phyloP scores from a whole-genome alignment of 2,888 invertebrate species.

The Temnothorax unifasciatus region DNA sequence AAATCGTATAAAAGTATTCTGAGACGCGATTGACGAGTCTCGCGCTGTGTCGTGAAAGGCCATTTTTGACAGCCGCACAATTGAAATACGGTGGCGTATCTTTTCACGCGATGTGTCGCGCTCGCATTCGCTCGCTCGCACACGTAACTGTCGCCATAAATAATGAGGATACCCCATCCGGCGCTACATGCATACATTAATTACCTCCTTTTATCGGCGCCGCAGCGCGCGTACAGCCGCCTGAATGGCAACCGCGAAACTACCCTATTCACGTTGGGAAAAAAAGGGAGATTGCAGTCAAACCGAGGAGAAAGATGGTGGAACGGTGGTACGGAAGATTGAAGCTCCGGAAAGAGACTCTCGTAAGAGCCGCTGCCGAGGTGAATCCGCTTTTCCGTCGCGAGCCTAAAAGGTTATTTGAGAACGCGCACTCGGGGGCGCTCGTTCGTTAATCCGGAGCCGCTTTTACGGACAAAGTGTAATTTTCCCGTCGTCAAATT shows the following conservation, averaged over 20 bases:
- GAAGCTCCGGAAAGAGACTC: slow-evolving; percentile 8
- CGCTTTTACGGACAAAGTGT: slow-evolving; percentile 39
- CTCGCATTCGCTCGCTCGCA: neutral
- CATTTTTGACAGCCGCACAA: slow-evolving; percentile 14
- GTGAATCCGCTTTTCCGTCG: slow-evolving; percentile 28
- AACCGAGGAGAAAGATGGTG: slow-evolving; percentile 22
- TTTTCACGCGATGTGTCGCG: neutral
- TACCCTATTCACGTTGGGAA: slow-evolving; percentile 45
- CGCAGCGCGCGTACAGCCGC: slow-evolving; percentile 2
- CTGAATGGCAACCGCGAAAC: slow-evolving; percentile 50
- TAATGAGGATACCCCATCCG: neutral
- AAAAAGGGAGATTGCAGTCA: slow-evolving; percentile 54
- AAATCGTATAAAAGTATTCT: neutral
- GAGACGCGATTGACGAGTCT: neutral
- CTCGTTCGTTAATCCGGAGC: slow-evolving; percentile 36
- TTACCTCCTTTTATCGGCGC: slow-evolving; percentile 37
- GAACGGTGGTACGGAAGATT: slow-evolving; percentile 21
- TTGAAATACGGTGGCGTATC: neutral
- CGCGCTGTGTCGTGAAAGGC: neutral
- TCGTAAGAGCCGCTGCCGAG: neutral
- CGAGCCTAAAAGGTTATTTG: neutral
- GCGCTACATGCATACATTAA: slow-evolving; percentile 33
- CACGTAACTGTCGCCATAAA: slow-evolving; percentile 33
- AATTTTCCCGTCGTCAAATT: slow-evolving; percentile 50
- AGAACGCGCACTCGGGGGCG: neutral